Conservation (phyloP, 2,113 vertebrate species). For the Mionectes macconnelli region DNA sequence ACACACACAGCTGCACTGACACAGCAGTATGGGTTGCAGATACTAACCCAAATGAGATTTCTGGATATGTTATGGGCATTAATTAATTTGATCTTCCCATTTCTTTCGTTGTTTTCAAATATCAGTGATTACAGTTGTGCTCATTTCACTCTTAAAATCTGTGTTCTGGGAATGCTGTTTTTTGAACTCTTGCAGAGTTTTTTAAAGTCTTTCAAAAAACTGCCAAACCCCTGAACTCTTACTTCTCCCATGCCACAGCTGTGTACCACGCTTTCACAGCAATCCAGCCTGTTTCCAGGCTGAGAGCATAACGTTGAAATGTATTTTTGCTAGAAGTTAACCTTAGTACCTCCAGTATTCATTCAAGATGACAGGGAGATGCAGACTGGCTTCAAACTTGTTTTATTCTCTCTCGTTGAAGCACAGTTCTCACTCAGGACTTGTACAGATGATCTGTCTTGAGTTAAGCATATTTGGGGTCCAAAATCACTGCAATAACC, state of each 20-base stretch:
- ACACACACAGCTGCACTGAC: neutral
- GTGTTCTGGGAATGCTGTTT: constrained; percentile 12
- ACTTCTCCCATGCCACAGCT: constrained; percentile 28
- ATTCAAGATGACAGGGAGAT: neutral
- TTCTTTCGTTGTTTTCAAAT: neutral
- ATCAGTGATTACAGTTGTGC: neutral
- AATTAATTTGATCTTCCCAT: neutral
- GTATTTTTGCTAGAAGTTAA: neutral
- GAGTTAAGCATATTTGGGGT: neutral
- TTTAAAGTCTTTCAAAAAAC: constrained; percentile 30
- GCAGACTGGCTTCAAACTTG: neutral
- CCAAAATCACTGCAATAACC: neutral
- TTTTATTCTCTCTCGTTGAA: neutral
- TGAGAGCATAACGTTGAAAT: neutral
- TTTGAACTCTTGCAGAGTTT: neutral
- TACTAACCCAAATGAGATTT: neutral
- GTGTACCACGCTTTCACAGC: constrained; percentile 1
- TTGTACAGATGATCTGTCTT: neutral
- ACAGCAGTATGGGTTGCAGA: neutral
- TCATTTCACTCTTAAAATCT: constrained; percentile 26
- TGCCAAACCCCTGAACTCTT: constrained; percentile 16
- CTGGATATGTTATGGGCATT: neutral
- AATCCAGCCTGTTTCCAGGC: constrained; percentile 17
- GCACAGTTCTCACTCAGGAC: neutral
- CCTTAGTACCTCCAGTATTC: neutral